These are phyloP conservation scores for Gasterosteus aculeatus DNA, from an alignment of 2,113 vertebrate species.

Conservation along the genomic window DNA sequence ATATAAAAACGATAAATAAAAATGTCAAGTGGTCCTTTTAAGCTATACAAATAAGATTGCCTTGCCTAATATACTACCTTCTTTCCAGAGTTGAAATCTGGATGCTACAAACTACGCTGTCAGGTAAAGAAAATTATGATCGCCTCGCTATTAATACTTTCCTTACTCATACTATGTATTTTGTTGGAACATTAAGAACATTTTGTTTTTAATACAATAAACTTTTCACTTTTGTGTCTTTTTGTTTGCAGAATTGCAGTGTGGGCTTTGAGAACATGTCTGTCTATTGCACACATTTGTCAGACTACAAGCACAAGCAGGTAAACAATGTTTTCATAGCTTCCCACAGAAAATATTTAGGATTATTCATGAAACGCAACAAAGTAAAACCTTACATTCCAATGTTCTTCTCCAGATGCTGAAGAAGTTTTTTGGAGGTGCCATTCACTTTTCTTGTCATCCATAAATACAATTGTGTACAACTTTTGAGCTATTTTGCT, in stretches of 20 bases:
- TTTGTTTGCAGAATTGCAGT: conserved; percentile 44
- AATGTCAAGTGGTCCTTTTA: no score
- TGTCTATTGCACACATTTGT: conserved; percentile 5
- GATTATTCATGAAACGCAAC: neutral
- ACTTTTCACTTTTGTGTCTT: neutral
- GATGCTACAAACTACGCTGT: conserved; percentile 23
- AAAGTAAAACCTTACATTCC: neutral
- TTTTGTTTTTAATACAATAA: neutral
- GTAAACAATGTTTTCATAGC: conserved; percentile 16
- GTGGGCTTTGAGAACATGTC: rapidly evolving
- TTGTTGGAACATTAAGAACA: neutral
- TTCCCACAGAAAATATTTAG: neutral
- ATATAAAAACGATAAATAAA: no score
- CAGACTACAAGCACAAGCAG: neutral
- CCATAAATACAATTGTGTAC: neutral
- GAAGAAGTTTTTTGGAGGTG: conserved; percentile 26
- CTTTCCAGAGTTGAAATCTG: neutral
- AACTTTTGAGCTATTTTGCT: neutral
- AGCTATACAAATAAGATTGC: no score
- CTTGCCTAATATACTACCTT: neutral
- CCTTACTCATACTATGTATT: neutral
- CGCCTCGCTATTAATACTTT: neutral
- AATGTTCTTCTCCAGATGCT: conserved; percentile 32
- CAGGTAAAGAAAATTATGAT: conserved; percentile 46
- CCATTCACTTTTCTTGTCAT: neutral